These are phyloP conservation scores for Aphyosemion australe DNA, from an alignment of 2,113 vertebrate species.

Conservation along the genomic window DNA sequence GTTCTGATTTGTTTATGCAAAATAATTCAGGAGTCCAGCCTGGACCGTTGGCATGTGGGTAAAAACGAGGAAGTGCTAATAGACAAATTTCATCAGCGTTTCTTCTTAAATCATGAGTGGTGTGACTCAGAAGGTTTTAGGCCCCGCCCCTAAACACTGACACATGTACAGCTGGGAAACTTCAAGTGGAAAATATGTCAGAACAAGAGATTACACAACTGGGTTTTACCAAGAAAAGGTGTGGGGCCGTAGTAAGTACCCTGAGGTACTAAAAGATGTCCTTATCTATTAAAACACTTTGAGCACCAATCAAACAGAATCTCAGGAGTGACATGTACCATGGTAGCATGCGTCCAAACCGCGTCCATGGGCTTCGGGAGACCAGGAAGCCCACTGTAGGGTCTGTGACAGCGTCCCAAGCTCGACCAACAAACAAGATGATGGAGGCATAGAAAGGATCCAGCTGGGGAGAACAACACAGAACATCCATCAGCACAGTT, in stretches of 20 bases:
- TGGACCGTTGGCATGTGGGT: not conserved
- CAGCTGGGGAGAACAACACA: conserved; percentile 74
- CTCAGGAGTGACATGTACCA: conserved; percentile 79
- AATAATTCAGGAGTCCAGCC: not conserved
- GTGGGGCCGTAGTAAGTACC: too few relatives aligned
- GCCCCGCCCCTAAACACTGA: conserved; percentile 25
- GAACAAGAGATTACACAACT: not conserved
- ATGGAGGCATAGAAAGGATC: conserved; percentile 92
- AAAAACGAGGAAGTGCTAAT: not conserved
- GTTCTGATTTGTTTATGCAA: conserved; percentile 12
- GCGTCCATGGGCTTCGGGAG: conserved; percentile 90
- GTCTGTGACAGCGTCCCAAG: conserved; percentile 95
- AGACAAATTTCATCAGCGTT: conserved; percentile 22
- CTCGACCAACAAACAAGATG: conserved; percentile 92
- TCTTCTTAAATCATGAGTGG: not conserved
- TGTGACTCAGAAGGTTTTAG: not conserved
- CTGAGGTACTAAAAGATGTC: too few relatives aligned
- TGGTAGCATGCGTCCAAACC: conserved; percentile 91
- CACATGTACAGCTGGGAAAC: conserved; percentile 4
- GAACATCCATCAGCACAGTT: not conserved
- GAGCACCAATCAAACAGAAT: too few relatives aligned
- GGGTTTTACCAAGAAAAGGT: not conserved
- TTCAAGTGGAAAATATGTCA: not conserved
- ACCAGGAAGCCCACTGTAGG: conserved; percentile 94
- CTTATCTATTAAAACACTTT: too few relatives aligned